Evolutionary conservation across 2,113 vertebrate genomes (phyloP).

Genomic region (Gopherus evgoodei): DNA sequence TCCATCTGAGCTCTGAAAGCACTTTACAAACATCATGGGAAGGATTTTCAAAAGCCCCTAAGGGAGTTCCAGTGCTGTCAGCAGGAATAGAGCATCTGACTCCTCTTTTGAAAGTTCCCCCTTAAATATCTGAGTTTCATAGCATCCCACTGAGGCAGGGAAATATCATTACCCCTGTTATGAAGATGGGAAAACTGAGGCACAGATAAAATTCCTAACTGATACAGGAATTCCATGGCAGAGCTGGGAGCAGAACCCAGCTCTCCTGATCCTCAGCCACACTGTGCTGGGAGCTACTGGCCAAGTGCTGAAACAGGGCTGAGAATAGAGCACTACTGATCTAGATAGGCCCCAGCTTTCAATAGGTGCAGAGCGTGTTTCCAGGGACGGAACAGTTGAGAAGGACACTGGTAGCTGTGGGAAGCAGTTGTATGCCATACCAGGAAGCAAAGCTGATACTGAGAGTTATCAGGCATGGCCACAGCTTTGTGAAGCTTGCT

Average conservation of each 20-base stretch:
- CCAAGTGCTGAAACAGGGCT: background rate
- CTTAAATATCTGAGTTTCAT: background rate
- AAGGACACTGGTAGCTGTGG: background rate
- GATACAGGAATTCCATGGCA: background rate
- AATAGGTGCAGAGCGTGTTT: background rate
- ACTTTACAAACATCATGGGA: background rate
- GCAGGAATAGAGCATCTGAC: background rate
- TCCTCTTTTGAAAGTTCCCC: background rate
- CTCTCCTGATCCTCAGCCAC: background rate
- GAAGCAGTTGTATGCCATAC: background rate
- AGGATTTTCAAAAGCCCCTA: background rate
- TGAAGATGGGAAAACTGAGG: background rate
- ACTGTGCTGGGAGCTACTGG: background rate
- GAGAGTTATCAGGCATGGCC: background rate
- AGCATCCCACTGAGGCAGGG: background rate
- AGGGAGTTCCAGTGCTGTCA: background rate
- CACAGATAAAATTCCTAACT: background rate
- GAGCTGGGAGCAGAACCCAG: background rate
- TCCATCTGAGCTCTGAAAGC: background rate
- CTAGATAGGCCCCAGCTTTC: background rate
- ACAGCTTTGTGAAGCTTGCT: background rate
- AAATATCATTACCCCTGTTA: background rate
- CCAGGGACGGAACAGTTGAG: background rate
- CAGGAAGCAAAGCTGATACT: background rate
- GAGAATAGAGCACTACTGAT: background rate